These are phyloP conservation scores for Myotis pilosus DNA, from an alignment of 2,797 vertebrate species.

Conservation along the genomic window DNA sequence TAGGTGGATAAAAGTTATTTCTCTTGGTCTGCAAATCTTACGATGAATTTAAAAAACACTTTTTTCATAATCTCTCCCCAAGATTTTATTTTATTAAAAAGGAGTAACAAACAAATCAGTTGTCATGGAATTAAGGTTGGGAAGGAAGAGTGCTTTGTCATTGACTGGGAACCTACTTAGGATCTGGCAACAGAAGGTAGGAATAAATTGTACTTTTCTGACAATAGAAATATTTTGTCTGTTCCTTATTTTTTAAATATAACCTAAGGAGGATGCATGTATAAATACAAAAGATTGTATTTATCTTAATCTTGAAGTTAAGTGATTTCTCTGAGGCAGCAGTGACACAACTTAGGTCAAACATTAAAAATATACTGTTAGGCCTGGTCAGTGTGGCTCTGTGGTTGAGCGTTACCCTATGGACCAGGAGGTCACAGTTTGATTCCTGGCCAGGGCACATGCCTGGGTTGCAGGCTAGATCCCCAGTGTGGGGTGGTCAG, in stretches of 20 bases:
- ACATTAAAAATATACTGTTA: background rate
- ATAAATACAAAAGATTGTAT: background rate
- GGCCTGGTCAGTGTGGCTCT: too few relatives aligned
- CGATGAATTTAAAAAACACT: background rate
- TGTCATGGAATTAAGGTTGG: background rate
- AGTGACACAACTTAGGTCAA: background rate
- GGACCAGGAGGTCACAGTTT: too few relatives aligned
- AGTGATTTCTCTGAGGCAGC: background rate
- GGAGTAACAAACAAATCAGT: background rate
- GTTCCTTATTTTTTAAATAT: background rate
- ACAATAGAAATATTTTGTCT: slow-evolving; percentile 10
- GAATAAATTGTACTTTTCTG: background rate
- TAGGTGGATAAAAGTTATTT: background rate
- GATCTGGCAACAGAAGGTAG: background rate
- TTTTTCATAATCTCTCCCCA: background rate
- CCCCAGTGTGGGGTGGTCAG: too few relatives aligned
- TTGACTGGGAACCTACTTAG: background rate
- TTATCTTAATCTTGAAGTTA: slow-evolving; percentile 20
- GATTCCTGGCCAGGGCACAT: too few relatives aligned
- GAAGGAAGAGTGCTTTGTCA: background rate
- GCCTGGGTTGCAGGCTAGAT: too few relatives aligned
- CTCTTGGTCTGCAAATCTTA: background rate
- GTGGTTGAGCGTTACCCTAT: too few relatives aligned
- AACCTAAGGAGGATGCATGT: background rate
- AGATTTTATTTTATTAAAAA: background rate